A percentile compares a stretch with the other conserved stretches of the same genome.
Evolutionary conservation across 2,113 vertebrate genomes (phyloP).

Genomic region (Pogona vitticeps): DNA sequence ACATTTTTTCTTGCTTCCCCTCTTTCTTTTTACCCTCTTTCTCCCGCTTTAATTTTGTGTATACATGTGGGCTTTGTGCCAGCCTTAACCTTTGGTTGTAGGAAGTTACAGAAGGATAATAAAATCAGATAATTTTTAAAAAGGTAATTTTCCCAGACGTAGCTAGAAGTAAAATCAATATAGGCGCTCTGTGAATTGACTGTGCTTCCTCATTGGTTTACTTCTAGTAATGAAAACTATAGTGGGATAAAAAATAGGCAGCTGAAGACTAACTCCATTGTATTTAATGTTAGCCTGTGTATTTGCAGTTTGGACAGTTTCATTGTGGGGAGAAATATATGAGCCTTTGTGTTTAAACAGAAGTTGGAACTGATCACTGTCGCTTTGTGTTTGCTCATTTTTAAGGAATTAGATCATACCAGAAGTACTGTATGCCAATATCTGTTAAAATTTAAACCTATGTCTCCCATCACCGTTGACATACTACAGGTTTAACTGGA

Average conservation of each 20-base stretch:
- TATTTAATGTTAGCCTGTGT: slow-evolving; percentile 3
- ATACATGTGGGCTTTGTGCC: not conserved
- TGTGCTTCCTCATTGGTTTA: slow-evolving; percentile 23
- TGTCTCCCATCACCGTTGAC: not conserved
- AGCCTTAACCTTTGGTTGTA: not conserved
- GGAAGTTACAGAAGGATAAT: not conserved
- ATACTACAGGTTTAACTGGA: rapidly evolving
- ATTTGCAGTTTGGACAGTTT: not conserved
- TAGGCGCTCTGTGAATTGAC: not conserved
- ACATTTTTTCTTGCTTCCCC: not conserved
- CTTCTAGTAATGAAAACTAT: slow-evolving; percentile 40
- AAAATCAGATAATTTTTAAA: slow-evolving; percentile 44
- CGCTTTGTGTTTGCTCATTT: not conserved
- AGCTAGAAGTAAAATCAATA: slow-evolving; percentile 51
- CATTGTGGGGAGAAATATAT: slow-evolving; percentile 29
- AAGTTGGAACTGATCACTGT: not conserved
- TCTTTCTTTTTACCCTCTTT: not conserved
- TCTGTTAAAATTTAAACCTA: slow-evolving; percentile 6
- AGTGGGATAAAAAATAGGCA: slow-evolving; percentile 49
- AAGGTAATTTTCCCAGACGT: slow-evolving; percentile 38
- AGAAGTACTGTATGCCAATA: not conserved
- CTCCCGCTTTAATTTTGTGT: not conserved
- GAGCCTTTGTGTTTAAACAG: not conserved
- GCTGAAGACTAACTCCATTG: not conserved
- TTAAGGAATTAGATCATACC: not conserved